Evolutionary conservation across 2,113 vertebrate species (phyloP), one percentile per base, ranked within the genome.

Genomic region (Petrocephalus zakoni): DNA sequence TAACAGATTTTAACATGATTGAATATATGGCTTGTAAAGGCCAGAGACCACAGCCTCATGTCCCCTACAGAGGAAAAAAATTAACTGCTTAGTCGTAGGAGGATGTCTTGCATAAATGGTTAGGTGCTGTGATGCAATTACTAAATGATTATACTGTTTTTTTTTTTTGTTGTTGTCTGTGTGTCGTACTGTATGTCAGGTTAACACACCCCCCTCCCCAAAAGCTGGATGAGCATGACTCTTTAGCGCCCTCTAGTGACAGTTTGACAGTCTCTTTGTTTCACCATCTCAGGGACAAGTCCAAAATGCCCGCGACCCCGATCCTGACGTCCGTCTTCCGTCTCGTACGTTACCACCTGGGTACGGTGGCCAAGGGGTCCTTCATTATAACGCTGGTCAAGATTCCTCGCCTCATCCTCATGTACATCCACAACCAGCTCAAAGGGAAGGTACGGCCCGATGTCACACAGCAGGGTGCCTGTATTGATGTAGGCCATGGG

Each of bases 361-460:
- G 98, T 88, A 99, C 98, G 19, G 94, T 99, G 92, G 98, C 97
- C 52, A 99, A 99, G 92, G 98, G 98, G 42, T 97, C 98, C 92
- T 99, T 99, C 94, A 99, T 99, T 94, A 99, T 99, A 95, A 99
- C 98, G 0, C 93, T 99, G 51, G 97, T 99, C 90, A 98, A 99
- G 95, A 98, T 99, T 90, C 98, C 98, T 51, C 96, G 98, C 82
- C 96, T 99, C 95, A 96, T 99, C 92, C 96, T 99, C 46, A 98
- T 95, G 87, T 99, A 99, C 91, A 96, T 99, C 91, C 98, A 99
- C 93, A 97, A 93, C 89, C 97, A 99, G 93, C 97, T 99, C 42
- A 98, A 98, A 95, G 98, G 98, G 94, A 98, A 98, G 94, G 98
- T 99, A 94, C 96, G 96, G 8, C 56, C 81, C 1, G 1, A 0